phyloP scores from a whole-genome alignment of 2,797 vertebrate species.

The Pempheris klunzingeri region DNA sequence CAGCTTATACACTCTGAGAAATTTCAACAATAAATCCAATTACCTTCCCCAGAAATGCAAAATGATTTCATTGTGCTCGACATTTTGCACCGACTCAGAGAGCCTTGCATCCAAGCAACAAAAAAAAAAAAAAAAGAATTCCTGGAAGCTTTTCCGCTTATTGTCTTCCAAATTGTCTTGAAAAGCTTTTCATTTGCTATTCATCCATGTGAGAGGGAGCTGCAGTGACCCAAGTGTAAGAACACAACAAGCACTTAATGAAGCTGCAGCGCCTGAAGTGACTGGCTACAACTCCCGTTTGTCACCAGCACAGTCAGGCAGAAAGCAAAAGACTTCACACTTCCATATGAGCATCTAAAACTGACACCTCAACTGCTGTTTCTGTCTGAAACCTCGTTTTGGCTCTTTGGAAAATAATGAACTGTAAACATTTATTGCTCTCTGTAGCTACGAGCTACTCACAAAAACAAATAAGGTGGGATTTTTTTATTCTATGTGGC shows the following conservation, averaged over 20 bases:
- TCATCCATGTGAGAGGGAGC: conserved; percentile 46
- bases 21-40: conserved; percentile 69
- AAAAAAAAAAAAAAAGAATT: no score
- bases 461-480: conserved; percentile 10
- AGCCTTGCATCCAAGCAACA: neutral
- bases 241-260: conserved; percentile 66
- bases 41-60: conserved; percentile 45
- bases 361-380: conserved; percentile 37
- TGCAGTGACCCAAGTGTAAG: conserved; percentile 47
- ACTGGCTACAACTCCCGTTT: conserved; percentile 46
- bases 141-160: conserved; percentile 42
- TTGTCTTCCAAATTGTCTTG: conserved; percentile 49
- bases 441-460: conserved; percentile 10
- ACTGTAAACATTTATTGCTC: conserved; percentile 40
- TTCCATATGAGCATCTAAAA: conserved; percentile 32
- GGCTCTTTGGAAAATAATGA: conserved; percentile 40
- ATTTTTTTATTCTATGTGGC: neutral
- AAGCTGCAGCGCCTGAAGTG: conserved; percentile 67
- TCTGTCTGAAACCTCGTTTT: conserved; percentile 32
- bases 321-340: conserved; percentile 52
- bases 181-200: conserved; percentile 64
- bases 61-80: conserved; percentile 64
- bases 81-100: conserved; percentile 32
- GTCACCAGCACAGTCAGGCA: conserved; percentile 56
- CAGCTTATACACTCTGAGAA: conserved; percentile 44